Base-by-base conservation (phyloP, 2,888 invertebrate genomes). In the Andrena praecox region DNA sequence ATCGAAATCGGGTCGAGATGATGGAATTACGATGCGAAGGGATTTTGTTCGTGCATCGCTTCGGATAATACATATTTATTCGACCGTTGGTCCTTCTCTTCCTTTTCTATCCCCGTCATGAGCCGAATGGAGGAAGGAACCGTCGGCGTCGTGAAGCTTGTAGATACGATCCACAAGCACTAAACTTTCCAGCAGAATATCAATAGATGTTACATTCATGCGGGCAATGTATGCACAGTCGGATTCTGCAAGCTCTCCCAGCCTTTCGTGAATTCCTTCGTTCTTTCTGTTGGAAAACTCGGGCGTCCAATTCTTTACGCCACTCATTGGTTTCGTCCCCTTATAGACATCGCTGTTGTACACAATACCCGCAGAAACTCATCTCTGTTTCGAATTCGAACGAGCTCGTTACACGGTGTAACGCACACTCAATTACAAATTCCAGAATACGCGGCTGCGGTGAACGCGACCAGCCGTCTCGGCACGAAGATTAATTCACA, bases 21-120 rank as follows among this genome's bases (percentile, higher is more conserved):
- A 72, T 77, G 60, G 72, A 72, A 77, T 80, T 63, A 72, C 64
- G 48, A 59, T 56, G 68, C 33, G 72, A 63, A 27, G 48, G 60
- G 31, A 42, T 71, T 35, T 10, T 29, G 27, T 52, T 48, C 20
- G 27, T 71, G 42, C 52, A 33, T 64, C 27, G 48, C 12, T 20
- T 6, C 33, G 66, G 31, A 66, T 77, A 66, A 77, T 80, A 80
- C 52, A 80, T 80, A 77, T 71, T 72, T 77, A 80, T 80, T 54
- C 66, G 54, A 60, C n/a, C 72, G 20, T 54, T 77, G 54, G 24
- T 54, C 48, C 59, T 33, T 54, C 63, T 42, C 20, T 54, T 12
- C n/a, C 10, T 8, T 20, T n/a, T 27, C 48, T n/a, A 20, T 20
- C n/a, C 5, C 52, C 7, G 2, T 27, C 56, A 29, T 50, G 29